Evolutionary conservation across 2,113 vertebrate species (phyloP), one percentile per base, ranked within the genome.

Genomic region (Galbula dea): DNA sequence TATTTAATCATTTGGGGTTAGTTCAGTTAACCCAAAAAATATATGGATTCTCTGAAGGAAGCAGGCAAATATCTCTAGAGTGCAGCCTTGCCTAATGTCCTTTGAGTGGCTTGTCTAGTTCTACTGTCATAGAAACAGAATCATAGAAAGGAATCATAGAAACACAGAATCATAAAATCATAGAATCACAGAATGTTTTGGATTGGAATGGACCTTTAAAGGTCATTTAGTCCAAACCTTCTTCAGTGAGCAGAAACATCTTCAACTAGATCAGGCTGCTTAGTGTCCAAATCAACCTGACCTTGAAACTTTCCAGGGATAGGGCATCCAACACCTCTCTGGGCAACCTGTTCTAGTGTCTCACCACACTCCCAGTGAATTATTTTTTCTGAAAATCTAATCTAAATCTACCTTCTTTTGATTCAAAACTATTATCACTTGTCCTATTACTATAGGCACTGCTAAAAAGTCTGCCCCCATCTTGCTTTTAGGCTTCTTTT

Each of bases 401-500:
- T 22, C 32, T 52, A 4, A 37, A 59, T 58, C 37, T 21, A 29
- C 22, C 9, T 4, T 65, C 34, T 48, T n/a, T 23, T 10, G 29
- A 10, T 23, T 57, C 49, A 34, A 85, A 48, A 58, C 6, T 4
- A 20, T 39, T 43, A 51, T 6, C 8, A 24, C 24, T 58, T 34
- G 7, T 51, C 24, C 8, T 43, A 4, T 36, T 14, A 11, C 24
- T 16, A 52, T 6, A 26, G 13, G 9, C 2, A 6, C 17, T 73
- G 5, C 5, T n/a, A 57, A 68, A 75, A 34, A 9, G 10, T 63
- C 5, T 24, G 4, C 14, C 11, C 5, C 24, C 8, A 12, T 49
- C 15, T 41, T 51, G 32, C 12, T 15, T 36, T 12, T 9, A 78
- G 20, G 6, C 2, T 1, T 3, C 1, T 1, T 65, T 45, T 34